These are phyloP conservation scores for Dione juno DNA, from an alignment of 2,888 invertebrate genomes.

Conservation along the genomic window DNA sequence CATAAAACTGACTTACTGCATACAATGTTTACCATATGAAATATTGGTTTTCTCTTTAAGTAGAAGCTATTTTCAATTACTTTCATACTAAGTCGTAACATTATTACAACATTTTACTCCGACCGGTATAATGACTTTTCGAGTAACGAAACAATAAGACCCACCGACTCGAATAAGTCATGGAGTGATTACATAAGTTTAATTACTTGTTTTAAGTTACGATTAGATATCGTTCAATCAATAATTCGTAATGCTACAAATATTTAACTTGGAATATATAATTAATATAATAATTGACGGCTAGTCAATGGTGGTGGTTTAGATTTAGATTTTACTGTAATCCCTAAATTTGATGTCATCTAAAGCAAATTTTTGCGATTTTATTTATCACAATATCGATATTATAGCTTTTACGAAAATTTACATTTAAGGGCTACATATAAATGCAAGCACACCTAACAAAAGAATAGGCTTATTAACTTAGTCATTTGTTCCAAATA, in stretches of 20 bases:
- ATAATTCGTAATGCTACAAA: neutral
- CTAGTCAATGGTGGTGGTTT: neutral
- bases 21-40: neutral
- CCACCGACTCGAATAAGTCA: neutral
- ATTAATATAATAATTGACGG: neutral
- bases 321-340: neutral
- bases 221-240: neutral
- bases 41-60: neutral
- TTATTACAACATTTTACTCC: slow-evolving; percentile 10
- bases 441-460: neutral
- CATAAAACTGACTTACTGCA: neutral
- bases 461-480: slow-evolving; percentile 11
- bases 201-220: slow-evolving; percentile 22
- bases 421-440: neutral
- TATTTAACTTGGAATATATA: neutral
- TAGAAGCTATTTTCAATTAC: slow-evolving; percentile 6
- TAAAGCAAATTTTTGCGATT: neutral
- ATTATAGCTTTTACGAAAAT: no score
- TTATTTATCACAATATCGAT: no score
- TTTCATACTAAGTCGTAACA: neutral
- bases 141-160: slow-evolving; percentile 17
- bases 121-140: slow-evolving; percentile 9
- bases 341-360: neutral
- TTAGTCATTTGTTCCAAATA: slow-evolving; percentile 14
- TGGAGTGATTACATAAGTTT: slow-evolving; percentile 11